Base-by-base conservation (phyloP, 2,888 invertebrate genomes). In the Drosophila anomalata region DNA sequence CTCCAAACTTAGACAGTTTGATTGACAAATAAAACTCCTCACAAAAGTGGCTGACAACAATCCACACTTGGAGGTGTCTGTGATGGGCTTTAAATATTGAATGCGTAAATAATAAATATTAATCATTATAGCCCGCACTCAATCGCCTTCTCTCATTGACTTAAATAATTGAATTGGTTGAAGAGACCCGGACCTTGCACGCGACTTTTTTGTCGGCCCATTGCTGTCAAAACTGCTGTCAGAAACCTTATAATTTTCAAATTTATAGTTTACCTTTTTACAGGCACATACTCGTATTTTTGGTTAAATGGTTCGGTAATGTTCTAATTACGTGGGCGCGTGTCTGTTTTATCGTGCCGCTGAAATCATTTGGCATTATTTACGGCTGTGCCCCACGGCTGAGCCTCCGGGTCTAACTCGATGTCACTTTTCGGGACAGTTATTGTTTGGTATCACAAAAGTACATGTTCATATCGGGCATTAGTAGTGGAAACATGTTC, bases 251-350 rank as follows among this genome's bases (percentile, higher is more conserved):
- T 60, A 70, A 60, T 70, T 76, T 62, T 66, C 52, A 78, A 65
- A 65, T 65, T 65, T 53, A 46, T 65, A 67, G 54, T 47, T 46
- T 42, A 70, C 52, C 39, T 66, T 56, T 48, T 59, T 57, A 71
- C 71, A n/a, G 44, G n/a, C 51, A 65, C 57, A 47, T n/a, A 63
- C 48, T 63, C 65, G 58, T 60, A 46, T 39, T 76, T 68, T 61
- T 62, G 58, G 67, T 65, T 81, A 84, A 87, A 72, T 76, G 79
- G 71, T 58, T 55, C 72, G 75, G 78, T 84, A 84, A 84, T 88
- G 88, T 84, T 84, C 84, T 88, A 84, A 84, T 88, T 84, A 88
- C 77, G 87, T 85, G 87, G 85, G 85, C 88, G 88, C 85, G 85
- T 88, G 85, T 83, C 88, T 78, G 67, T 71, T 74, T 84, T 81